Percentiles rank a stretch among this genome's conserved stretches.
These are phyloP conservation scores for Zaprionus africanus DNA, from an alignment of 1,140 invertebrate species.

Conservation along the genomic window DNA sequence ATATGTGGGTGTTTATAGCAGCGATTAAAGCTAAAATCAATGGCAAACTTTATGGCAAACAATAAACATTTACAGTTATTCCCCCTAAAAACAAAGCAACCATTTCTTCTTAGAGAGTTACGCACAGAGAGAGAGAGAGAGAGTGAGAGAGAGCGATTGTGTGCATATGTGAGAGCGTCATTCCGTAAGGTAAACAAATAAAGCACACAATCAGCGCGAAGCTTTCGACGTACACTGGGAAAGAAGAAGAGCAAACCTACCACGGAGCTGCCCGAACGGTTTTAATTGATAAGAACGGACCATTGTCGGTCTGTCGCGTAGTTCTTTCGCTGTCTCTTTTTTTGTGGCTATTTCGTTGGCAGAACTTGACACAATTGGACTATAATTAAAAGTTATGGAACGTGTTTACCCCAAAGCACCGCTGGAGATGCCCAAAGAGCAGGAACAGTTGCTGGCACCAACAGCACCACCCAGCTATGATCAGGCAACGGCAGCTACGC, in stretches of 20 bases:
- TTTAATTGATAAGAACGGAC: constrained; percentile 63
- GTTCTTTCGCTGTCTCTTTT: not conserved
- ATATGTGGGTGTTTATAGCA: constrained; percentile 87
- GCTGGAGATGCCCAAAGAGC: constrained; percentile 50
- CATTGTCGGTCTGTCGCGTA: constrained; percentile 36
- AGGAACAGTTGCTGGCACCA: constrained; percentile 51
- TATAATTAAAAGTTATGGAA: constrained; percentile 37
- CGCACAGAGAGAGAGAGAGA: not conserved
- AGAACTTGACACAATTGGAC: constrained; percentile 31
- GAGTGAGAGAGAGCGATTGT: not conserved
- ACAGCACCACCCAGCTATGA: constrained; percentile 70
- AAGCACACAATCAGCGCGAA: constrained; percentile 44
- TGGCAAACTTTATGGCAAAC: constrained; percentile 10
- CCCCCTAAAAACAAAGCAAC: constrained; percentile 33
- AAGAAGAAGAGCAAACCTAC: constrained; percentile 22
- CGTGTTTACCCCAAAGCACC: constrained; percentile 62
- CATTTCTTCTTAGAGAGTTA: constrained; percentile 45
- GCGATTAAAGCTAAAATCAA: constrained; percentile 43
- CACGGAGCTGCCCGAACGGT: constrained; percentile 27
- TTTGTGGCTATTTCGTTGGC: constrained; percentile 8
- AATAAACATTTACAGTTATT: constrained; percentile 42
- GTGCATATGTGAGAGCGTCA: not conserved
- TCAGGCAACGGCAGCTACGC: constrained; percentile 57
- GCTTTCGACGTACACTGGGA: constrained; percentile 37
- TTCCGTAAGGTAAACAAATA: constrained; percentile 39